Evolutionary conservation across 2,113 vertebrate species (phyloP), one percentile per base, ranked within the genome.

Genomic region (Aythya baeri): DNA sequence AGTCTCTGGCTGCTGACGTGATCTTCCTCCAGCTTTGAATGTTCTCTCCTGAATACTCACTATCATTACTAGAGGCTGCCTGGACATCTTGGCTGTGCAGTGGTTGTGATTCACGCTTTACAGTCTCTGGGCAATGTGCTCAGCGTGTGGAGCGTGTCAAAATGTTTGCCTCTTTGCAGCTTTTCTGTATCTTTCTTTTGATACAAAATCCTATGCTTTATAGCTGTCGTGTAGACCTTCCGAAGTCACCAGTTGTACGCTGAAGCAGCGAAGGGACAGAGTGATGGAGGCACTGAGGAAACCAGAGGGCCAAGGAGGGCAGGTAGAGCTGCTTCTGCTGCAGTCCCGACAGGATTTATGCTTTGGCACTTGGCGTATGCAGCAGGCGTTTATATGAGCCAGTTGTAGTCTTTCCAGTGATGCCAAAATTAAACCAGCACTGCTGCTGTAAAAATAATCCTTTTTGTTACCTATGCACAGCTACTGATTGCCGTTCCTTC

Each of bases 11-110:
- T 71, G 31, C 59, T 70, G 62, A 11, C 11, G 34, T 43, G 68
- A 29, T 65, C 29, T 43, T 49, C 46, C 87, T 59, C 15, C 34
- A 46, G 3, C 74, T 87, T 66, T 38, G 41, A n/a, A n/a, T 86
- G 38, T 65, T 82, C 17, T 44, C 21, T 84, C 31, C 78, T 16
- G 1, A n/a, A 27, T 67, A 54, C 49, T 85, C 17, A 0, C 70
- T 41, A 1, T 61, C 50, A 4, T 77, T 73, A 18, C 10, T 65
- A n/a, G 63, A 57, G 63, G 23, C 58, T 0, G 0, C 44, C 34
- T 36, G 52, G 34, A 5, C 70, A 44, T 20, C 15, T 70, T 71
- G n/a, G 25, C 74, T n/a, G 1, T 25, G 31, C 61, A 63, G 74
- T 32, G 41, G n/a, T 52, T 63, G 49, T 2, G 4, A 16, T 36